Evolutionary conservation across 2,888 invertebrate genomes (phyloP).

Genomic region (Phaonia tiefii): DNA sequence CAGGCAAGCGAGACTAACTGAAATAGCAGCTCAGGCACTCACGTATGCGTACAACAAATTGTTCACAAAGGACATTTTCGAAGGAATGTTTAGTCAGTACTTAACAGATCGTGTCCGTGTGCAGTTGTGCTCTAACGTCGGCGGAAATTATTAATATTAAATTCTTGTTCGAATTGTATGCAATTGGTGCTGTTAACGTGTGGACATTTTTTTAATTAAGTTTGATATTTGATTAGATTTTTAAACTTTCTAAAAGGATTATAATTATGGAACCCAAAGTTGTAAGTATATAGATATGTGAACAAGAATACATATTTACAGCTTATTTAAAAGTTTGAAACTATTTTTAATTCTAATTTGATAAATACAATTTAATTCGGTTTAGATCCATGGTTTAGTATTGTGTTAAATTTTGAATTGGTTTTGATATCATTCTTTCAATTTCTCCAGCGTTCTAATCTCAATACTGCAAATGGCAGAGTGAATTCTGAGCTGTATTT

Average conservation of each 20-base stretch:
- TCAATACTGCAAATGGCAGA: no score
- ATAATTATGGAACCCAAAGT: constrained; percentile 30
- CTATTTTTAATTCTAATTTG: no score
- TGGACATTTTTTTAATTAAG: no score
- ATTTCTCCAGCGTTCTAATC: no score
- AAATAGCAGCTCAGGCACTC: constrained; percentile 1
- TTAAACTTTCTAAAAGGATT: constrained; percentile 26
- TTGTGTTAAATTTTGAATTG: no score
- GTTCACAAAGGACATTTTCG: constrained; percentile 27
- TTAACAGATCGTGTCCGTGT: constrained; percentile 18
- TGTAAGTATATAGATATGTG: constrained; percentile 57
- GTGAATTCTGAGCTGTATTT: no score
- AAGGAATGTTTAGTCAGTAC: constrained; percentile 36
- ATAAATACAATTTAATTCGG: no score
- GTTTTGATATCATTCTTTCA: no score
- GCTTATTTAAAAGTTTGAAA: no score
- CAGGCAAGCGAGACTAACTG: constrained; percentile 31
- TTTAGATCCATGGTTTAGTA: no score
- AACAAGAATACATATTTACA: no score
- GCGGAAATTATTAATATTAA: neutral
- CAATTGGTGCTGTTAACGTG: no score
- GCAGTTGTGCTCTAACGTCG: constrained; percentile 20
- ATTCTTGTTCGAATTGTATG: constrained; percentile 55
- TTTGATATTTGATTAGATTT: constrained; percentile 1
- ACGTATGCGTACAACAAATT: neutral